Evolutionary conservation across 2,797 vertebrate genomes (phyloP).

Genomic region (Falco cherrug): DNA sequence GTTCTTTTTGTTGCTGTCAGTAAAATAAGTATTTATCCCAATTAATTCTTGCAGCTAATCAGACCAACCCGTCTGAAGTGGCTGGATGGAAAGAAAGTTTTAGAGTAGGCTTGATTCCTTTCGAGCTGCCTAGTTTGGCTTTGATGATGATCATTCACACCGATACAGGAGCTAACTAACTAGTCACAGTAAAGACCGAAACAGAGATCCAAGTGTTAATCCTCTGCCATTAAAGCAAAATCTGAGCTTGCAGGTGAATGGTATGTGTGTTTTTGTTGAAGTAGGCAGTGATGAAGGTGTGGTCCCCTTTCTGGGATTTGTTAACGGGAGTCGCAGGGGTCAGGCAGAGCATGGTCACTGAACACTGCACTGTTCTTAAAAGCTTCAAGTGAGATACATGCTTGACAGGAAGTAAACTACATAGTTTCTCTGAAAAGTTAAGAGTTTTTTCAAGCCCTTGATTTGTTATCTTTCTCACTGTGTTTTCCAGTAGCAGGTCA

Average conservation of each 20-base stretch:
- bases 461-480: conserved; percentile 23
- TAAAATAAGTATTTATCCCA: neutral
- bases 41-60: neutral
- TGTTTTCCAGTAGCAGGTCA: conserved; percentile 19
- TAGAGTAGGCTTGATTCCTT: neutral
- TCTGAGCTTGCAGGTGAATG: neutral
- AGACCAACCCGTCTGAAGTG: neutral
- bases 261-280: neutral
- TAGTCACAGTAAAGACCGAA: neutral
- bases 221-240: neutral
- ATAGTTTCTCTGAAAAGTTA: neutral
- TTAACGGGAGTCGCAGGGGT: neutral
- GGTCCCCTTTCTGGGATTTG: neutral
- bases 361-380: neutral
- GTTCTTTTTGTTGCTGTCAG: neutral
- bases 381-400: neutral
- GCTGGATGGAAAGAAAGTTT: neutral
- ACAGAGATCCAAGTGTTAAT: neutral
- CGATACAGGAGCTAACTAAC: rapidly evolving
- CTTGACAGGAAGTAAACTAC: neutral
- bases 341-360: neutral
- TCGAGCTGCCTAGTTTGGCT: neutral
- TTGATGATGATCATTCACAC: neutral
- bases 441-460: neutral
- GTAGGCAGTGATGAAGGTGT: neutral